Evolutionary conservation across 2,888 invertebrate species (phyloP).

Genomic region (Apotomis capreana): DNA sequence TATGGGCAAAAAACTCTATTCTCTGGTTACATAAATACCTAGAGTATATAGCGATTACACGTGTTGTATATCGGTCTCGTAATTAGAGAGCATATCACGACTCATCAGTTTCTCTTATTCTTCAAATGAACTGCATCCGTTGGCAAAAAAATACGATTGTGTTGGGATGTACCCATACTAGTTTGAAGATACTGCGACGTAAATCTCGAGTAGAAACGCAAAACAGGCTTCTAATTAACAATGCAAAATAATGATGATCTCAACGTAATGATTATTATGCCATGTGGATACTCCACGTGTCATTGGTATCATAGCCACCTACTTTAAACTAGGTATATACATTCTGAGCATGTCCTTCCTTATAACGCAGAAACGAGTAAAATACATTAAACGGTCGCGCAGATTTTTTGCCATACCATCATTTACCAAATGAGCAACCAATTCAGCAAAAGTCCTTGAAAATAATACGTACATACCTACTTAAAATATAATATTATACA

Average conservation of each 20-base stretch:
- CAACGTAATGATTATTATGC: slow-evolving; percentile 59
- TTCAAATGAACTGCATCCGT: too few species aligned
- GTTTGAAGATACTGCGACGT: neutral
- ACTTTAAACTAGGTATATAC: neutral
- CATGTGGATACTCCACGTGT: slow-evolving; percentile 45
- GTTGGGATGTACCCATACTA: too few species aligned
- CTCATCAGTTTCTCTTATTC: too few species aligned
- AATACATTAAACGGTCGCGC: neutral
- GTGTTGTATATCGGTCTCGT: too few species aligned
- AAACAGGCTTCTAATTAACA: slow-evolving; percentile 41
- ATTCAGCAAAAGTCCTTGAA: neutral
- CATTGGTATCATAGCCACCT: slow-evolving; percentile 20
- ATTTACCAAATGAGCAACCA: neutral
- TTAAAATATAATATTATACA: neutral
- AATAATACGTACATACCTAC: neutral
- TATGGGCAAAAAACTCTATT: too few species aligned
- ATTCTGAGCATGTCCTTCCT: slow-evolving; percentile 6
- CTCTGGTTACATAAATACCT: too few species aligned
- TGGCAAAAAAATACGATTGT: too few species aligned
- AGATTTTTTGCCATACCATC: neutral
- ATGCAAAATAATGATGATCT: slow-evolving; percentile 63
- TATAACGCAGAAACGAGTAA: neutral
- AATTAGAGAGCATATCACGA: too few species aligned
- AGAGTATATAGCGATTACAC: too few species aligned
- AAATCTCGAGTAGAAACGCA: slow-evolving; percentile 18